phyloP scores from a whole-genome alignment of 23 tunicate species.

The Phallusia fumigata region DNA sequence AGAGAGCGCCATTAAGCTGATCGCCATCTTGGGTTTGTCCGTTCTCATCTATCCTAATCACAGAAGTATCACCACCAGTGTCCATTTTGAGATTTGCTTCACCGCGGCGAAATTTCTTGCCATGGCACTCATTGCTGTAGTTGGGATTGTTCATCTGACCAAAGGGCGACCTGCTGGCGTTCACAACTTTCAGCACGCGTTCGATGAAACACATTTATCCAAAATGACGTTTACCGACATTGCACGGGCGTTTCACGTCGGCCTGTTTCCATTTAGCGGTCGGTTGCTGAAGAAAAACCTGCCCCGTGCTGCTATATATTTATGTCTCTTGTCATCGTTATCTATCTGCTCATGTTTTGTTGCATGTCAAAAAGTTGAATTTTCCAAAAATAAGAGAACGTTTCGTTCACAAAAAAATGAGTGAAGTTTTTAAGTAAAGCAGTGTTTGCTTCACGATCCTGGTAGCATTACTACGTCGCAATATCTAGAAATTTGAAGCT shows the following conservation, averaged over 20 bases:
- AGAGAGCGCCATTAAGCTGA: too few species aligned
- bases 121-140: conserved; percentile 35
- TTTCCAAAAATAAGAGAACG: too few species aligned
- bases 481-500: too few species aligned
- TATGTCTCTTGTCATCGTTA: too few species aligned
- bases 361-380: too few species aligned
- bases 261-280: conserved; percentile 56
- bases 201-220: conserved; percentile 8
- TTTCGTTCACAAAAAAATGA: too few species aligned
- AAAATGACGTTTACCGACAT: conserved; percentile 7
- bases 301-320: too few species aligned
- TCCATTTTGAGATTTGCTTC: conserved; percentile 41
- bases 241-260: conserved; percentile 29
- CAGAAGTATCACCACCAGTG: conserved; percentile 35
- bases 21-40: too few species aligned
- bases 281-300: conserved; percentile 32
- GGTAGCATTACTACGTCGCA: too few species aligned
- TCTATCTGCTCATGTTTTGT: too few species aligned
- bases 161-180: conserved; percentile 44
- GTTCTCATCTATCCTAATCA: conserved; percentile 47
- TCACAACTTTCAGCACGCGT: conserved; percentile 39
- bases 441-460: too few species aligned
- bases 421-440: too few species aligned
- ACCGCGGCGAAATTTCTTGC: conserved; percentile 47
- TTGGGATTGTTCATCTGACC: conserved; percentile 28